Percentiles rank a stretch among this genome's conserved stretches.
phyloP scores from a whole-genome alignment of 1,140 invertebrate species.

The Drosophila suzukii region DNA sequence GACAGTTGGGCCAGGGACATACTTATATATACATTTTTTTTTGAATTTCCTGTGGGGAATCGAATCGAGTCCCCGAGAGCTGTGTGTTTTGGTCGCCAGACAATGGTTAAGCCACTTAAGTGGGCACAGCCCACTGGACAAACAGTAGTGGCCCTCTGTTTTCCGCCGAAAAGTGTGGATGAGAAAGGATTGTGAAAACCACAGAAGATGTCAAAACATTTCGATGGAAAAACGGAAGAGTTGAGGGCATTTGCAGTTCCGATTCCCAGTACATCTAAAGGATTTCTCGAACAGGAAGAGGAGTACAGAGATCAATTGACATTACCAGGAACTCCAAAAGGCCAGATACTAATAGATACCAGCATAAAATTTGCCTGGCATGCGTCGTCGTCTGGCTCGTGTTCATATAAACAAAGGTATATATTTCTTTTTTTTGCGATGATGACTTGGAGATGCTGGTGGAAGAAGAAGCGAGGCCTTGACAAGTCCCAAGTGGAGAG shows the following conservation, averaged over 20 bases:
- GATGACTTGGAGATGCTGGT: conserved; percentile 52
- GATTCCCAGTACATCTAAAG: conserved; percentile 14
- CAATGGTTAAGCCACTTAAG: conserved; percentile 71
- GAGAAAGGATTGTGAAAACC: conserved; percentile 48
- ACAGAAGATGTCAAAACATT: conserved; percentile 65
- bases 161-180: conserved; percentile 33
- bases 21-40: not conserved
- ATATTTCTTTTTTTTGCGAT: not conserved
- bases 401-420: conserved; percentile 10
- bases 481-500: conserved; percentile 59
- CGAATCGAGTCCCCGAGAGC: not conserved
- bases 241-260: conserved; percentile 31
- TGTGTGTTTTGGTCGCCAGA: conserved; percentile 8
- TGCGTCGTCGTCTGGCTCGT: conserved; percentile 55
- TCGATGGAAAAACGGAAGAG: conserved; percentile 68
- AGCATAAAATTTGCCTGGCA: conserved; percentile 48
- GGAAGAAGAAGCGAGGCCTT: conserved; percentile 1
- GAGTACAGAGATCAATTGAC: conserved; percentile 17
- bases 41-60: conserved; percentile 7
- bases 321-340: conserved; percentile 48
- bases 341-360: conserved; percentile 35
- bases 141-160: conserved; percentile 21
- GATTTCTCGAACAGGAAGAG: conserved; percentile 36
- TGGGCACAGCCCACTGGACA: conserved; percentile 58
- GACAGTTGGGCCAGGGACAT: conserved; percentile 51